A percentile compares a stretch with the other conserved stretches of the same genome.
These are phyloP conservation scores for Pentamera pediparva DNA, from an alignment of 53 echinoderm and acorn worm species.

Conservation along the genomic window DNA sequence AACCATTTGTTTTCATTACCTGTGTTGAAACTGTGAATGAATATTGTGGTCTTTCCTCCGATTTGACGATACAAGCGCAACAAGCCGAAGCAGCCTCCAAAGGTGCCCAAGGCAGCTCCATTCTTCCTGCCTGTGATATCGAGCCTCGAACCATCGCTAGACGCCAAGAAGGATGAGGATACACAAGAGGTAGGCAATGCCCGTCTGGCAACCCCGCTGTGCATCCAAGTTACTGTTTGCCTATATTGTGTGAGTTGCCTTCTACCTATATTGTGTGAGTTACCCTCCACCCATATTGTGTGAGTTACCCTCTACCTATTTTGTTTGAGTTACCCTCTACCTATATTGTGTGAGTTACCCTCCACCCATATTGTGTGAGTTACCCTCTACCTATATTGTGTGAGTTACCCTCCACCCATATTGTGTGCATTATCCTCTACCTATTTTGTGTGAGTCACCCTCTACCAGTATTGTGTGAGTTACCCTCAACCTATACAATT, in stretches of 20 bases:
- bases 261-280: background rate
- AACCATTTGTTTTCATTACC: no score
- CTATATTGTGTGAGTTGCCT: background rate
- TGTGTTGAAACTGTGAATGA: no score
- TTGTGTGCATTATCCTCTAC: no score
- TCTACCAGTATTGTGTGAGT: no score
- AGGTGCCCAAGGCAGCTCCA: slow-evolving; percentile 79
- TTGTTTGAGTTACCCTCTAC: no score
- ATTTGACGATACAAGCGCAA: slow-evolving; percentile 84
- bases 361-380: no score
- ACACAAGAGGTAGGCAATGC: slow-evolving; percentile 39
- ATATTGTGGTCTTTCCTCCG: no score
- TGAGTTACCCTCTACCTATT: background rate
- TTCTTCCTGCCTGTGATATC: slow-evolving; percentile 88
- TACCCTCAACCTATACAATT: no score
- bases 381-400: no score
- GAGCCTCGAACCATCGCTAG: slow-evolving; percentile 78
- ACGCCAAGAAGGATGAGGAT: slow-evolving; percentile 31
- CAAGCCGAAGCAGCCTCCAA: slow-evolving; percentile 84
- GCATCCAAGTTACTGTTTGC: background rate
- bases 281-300: background rate
- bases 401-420: no score
- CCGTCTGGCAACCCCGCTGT: background rate
- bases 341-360: no score
- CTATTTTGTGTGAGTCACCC: no score